These are phyloP conservation scores for Clarias pachynema DNA, from an alignment of 2,797 vertebrate genomes.

Conservation along the genomic window DNA sequence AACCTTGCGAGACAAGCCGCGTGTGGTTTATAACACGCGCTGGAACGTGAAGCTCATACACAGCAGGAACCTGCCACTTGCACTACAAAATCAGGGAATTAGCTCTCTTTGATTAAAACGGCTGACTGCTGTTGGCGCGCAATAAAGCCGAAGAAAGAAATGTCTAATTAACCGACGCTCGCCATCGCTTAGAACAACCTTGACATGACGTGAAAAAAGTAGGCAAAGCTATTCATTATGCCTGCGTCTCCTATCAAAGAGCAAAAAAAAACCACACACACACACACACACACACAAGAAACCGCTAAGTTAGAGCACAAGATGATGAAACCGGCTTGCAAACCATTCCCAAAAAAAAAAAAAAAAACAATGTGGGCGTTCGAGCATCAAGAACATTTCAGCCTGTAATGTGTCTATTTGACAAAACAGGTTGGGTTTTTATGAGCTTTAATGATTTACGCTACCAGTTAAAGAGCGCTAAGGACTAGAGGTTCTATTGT, in stretches of 20 bases:
- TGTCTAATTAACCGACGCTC: conserved; percentile 42
- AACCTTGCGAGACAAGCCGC: conserved; percentile 11
- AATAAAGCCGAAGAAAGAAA: conserved; percentile 38
- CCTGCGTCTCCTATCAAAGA: conserved; percentile 14
- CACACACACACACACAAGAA: too few relatives aligned
- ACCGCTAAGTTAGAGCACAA: conserved; percentile 12
- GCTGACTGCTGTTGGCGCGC: conserved; percentile 31
- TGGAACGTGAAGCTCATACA: conserved; percentile 13
- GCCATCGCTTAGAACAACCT: conserved; percentile 32
- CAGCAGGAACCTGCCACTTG: conserved; percentile 26
- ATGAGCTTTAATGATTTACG: not conserved
- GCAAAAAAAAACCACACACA: not conserved
- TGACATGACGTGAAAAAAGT: conserved; percentile 40
- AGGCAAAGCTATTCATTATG: conserved; percentile 46
- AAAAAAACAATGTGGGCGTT: conserved; percentile 26
- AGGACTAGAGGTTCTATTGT: not conserved
- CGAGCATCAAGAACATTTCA: conserved; percentile 3
- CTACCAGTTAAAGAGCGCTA: not conserved
- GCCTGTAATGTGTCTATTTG: conserved; percentile 6
- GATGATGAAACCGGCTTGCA: conserved; percentile 30
- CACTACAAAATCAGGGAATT: conserved; percentile 36
- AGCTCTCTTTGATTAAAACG: conserved; percentile 37
- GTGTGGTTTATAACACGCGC: conserved; percentile 21
- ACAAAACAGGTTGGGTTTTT: not conserved
- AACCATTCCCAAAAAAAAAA: not conserved